Evolutionary conservation across 2,113 vertebrate genomes (phyloP), one percentile per base, ranked within the genome.

Genomic region (Cercocebus atys): DNA sequence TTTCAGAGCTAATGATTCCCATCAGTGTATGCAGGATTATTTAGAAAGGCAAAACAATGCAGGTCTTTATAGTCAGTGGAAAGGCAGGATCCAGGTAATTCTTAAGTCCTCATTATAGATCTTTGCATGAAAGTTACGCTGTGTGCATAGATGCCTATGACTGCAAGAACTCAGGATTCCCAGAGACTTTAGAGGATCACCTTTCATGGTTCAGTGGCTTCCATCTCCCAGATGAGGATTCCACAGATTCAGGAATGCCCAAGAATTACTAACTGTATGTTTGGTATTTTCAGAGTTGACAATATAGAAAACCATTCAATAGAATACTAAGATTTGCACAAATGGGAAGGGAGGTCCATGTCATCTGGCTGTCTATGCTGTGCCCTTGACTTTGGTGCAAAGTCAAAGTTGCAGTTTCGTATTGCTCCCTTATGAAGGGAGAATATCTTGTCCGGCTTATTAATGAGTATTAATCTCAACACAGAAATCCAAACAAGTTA

Each of bases 301-400:
- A 52, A 12, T 45, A 50, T 32, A 81, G 64, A 5, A 32, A 6
- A 6, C 17, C 27, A 5, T 22, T 52, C 12, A 14, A 20, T 0
- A 52, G n/a, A 12, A 8, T 38, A 7, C 3, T 1, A 18, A n/a
- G 18, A 5, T 13, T 0, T 5, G 4, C 55, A 13, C 4, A 16
- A 25, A 70, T 4, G 66, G 76, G 79, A 43, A 35, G 14, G 66
- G 12, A 70, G 57, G 35, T 5, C 25, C n/a, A 0, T 7, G 16
- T 6, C 11, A 4, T 30, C 32, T 45, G 18, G 8, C 30, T 47
- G 2, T 59, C n/a, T 3, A 0, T 2, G 10, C 64, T 14, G 0
- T 1, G 9, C 12, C 57, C n/a, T 35, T 40, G 55, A 70, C 35
- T 38, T n/a, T 27, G 9, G 32, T 38, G 32, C 18, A 72, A 38